Evolutionary conservation across 2,113 vertebrate species (phyloP), one percentile per base, ranked within the genome.

Genomic region (Hydrochoerus hydrochaeris): DNA sequence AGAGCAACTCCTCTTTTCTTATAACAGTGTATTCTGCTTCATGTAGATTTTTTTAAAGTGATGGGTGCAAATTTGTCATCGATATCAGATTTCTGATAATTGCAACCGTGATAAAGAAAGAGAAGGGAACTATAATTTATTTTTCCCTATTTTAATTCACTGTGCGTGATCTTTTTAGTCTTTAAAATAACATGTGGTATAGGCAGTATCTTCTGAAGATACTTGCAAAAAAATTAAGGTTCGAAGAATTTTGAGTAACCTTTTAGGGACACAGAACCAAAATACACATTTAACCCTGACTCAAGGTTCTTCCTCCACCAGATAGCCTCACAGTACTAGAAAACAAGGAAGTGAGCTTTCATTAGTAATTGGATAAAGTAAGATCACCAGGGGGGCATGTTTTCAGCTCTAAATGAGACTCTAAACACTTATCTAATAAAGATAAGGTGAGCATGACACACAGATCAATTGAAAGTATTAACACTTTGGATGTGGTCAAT

Each of bases 151-250:
- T 96, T 49, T 35, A 30, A 38, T 3, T 65, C 60, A 38, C 32
- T 80, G 49, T 83, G 26, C 75, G 41, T 77, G 57, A 80, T 94
- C 16, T 93, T 57, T 86, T 95, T 94, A 94, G 95, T 54, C 52
- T 49, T 88, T 96, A 93, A 78, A 88, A 82, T 65, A 92, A 69
- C 2, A 2, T 22, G 9, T 8, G 7, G 10, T 41, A 1, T 84
- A 87, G 46, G 35, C 77, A 96, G 35, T 80, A 69, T 80, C 63
- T 81, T 67, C 2, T 73, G 17, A 16, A 86, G 75, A 80, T 57
- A 81, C 20, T 94, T 22, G 32, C 80, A 52, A 88, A 91, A 54
- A 94, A 94, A 92, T 4, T 80, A 54, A 54, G 16, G 35, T 78
- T 86, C 44, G 88, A 84, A 86, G 24, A 86, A 3, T 12, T 38